phyloP scores from a whole-genome alignment of 2,113 vertebrate genomes.

The Elaphurus davidianus region DNA sequence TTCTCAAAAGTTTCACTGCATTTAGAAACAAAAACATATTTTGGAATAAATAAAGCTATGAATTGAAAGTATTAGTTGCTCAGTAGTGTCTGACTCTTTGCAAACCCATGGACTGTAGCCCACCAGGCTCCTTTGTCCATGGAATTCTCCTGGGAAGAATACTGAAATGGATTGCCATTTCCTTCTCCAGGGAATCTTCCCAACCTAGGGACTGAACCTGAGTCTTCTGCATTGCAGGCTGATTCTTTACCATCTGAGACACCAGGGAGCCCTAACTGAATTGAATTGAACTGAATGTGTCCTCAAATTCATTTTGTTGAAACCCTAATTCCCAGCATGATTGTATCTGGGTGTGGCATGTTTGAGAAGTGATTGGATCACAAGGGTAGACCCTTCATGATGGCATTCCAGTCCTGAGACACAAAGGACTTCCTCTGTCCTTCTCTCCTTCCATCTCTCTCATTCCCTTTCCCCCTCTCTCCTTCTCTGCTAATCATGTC shows the following conservation, averaged over 20 bases:
- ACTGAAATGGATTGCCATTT: neutral
- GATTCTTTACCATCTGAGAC: neutral
- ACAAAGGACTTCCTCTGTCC: neutral
- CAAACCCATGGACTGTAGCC: neutral
- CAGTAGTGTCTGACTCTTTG: neutral
- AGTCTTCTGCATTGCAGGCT: neutral
- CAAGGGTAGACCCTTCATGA: neutral
- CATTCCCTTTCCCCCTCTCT: too few relatives aligned
- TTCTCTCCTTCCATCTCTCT: neutral
- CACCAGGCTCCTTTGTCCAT: neutral
- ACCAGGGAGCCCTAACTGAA: neutral
- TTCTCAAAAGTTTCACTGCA: neutral
- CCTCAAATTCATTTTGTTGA: neutral
- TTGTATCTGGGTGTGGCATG: neutral
- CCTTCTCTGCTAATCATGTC: neutral
- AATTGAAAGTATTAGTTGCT: neutral
- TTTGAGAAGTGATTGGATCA: neutral
- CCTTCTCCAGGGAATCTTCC: neutral
- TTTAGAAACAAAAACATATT: neutral
- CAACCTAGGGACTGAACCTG: neutral
- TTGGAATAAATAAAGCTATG: neutral
- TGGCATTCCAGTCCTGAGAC: neutral
- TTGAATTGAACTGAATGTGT: neutral
- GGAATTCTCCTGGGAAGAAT: neutral
- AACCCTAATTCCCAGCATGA: neutral